Percentiles rank a stretch among this genome's conserved stretches.
Conservation (phyloP, 1,140 invertebrate genomes). For the Cardiocondyla obscurior region DNA sequence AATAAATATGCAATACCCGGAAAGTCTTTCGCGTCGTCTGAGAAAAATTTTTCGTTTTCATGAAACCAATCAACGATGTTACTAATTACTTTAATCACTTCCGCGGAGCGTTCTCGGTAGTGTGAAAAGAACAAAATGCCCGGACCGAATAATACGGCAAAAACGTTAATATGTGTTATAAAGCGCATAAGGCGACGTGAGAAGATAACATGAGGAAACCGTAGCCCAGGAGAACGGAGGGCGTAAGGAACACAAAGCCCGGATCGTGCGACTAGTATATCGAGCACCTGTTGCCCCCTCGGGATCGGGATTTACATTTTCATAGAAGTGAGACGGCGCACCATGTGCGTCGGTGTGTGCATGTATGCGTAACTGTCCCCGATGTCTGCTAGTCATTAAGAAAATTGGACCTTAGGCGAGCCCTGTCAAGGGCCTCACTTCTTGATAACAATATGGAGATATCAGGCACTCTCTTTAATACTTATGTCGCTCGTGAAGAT, state of each 20-base stretch:
- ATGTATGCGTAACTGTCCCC: neutral
- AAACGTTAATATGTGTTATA: constrained; percentile 25
- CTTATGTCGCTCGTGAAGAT: neutral
- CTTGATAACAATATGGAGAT: constrained; percentile 3
- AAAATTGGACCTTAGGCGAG: constrained; percentile 12
- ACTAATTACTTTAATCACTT: constrained; percentile 26
- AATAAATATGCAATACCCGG: neutral
- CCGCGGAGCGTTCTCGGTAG: neutral
- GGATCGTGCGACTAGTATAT: constrained; percentile 46
- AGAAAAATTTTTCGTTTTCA: neutral
- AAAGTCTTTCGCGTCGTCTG: neutral
- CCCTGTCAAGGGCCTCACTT: neutral
- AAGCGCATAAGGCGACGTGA: constrained; percentile 31
- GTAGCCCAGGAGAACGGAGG: constrained; percentile 2
- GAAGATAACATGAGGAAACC: constrained; percentile 3
- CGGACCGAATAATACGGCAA: neutral
- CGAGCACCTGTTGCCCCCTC: constrained; percentile 69
- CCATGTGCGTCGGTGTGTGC: neutral
- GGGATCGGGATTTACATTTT: constrained; percentile 67
- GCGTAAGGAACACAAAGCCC: constrained; percentile 33
- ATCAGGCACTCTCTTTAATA: neutral
- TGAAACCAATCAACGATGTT: neutral
- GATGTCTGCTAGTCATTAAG: constrained; percentile 41
- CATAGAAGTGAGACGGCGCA: constrained; percentile 50
- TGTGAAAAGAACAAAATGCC: neutral